Evolutionary conservation across 1,140 invertebrate species (phyloP).

Genomic region (Oreohelix idahoensis): DNA sequence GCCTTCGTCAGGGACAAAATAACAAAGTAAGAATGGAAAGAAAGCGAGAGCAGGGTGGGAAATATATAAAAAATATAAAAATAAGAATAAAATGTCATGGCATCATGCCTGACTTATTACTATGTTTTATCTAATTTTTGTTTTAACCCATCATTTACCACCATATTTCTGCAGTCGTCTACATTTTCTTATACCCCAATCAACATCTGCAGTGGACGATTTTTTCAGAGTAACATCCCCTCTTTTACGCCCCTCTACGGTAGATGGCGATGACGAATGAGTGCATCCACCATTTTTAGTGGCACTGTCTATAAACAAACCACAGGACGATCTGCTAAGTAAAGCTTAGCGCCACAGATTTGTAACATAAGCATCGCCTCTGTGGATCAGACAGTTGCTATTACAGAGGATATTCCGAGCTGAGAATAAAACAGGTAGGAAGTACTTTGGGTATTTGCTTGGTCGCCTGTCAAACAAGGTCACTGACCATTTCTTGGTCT

Average conservation of each 20-base stretch:
- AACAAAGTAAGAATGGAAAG: too few species aligned
- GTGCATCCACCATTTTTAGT: slow-evolving; percentile 39
- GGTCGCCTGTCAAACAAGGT: not conserved
- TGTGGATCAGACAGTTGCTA: not conserved
- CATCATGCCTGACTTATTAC: too few species aligned
- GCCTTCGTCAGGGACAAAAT: too few species aligned
- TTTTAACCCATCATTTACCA: too few species aligned
- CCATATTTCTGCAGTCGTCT: too few species aligned
- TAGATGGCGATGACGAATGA: slow-evolving; percentile 44
- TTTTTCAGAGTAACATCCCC: slow-evolving; percentile 21
- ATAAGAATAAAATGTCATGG: too few species aligned
- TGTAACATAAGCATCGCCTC: not conserved
- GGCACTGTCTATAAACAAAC: slow-evolving; percentile 37
- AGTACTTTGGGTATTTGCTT: not conserved
- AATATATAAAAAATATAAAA: too few species aligned
- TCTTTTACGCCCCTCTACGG: slow-evolving; percentile 37
- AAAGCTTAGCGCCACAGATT: not conserved
- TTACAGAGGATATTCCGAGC: not conserved
- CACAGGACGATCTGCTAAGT: not conserved
- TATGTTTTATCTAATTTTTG: too few species aligned
- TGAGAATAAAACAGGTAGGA: not conserved
- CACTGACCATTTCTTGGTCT: too few species aligned
- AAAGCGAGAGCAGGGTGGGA: too few species aligned
- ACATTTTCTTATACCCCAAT: too few species aligned
- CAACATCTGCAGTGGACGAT: too few species aligned